Conservation (phyloP, 2,797 vertebrate genomes). For the Hippopotamyrus pictus region DNA sequence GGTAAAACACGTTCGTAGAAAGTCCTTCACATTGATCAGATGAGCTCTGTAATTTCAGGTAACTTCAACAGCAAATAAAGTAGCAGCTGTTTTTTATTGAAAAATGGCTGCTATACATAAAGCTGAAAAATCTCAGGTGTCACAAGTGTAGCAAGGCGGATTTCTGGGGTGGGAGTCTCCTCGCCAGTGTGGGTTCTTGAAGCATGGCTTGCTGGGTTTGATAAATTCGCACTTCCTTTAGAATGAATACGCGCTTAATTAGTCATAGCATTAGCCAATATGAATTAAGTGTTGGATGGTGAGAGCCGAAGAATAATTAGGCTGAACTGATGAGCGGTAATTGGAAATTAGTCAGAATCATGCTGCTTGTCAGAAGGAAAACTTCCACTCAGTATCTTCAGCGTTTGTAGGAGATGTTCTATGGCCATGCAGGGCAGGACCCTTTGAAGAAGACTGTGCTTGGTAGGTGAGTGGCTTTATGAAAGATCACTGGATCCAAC, state of each 20-base stretch:
- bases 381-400: neutral
- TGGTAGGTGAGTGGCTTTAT: neutral
- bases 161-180: constrained; percentile 36
- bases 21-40: neutral
- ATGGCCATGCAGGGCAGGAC: neutral
- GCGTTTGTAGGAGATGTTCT: neutral
- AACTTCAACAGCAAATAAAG: neutral
- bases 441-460: neutral
- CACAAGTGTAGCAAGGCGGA: constrained; percentile 11
- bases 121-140: neutral
- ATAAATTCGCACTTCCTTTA: constrained; percentile 40
- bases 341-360: constrained; percentile 50
- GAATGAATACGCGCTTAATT: constrained; percentile 40
- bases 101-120: neutral
- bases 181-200: constrained; percentile 23
- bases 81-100: neutral
- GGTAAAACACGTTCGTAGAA: neutral
- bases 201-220: constrained; percentile 34
- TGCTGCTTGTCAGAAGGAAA: constrained; percentile 33
- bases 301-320: constrained; percentile 39
- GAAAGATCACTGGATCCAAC: neutral
- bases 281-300: constrained; percentile 31
- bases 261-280: constrained; percentile 43
- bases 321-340: constrained; percentile 46
- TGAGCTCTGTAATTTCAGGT: neutral